A percentile compares a stretch with the other conserved stretches of the same genome.
phyloP scores from a whole-genome alignment of 1,140 invertebrate species.

The Sycophaga agraensis region DNA sequence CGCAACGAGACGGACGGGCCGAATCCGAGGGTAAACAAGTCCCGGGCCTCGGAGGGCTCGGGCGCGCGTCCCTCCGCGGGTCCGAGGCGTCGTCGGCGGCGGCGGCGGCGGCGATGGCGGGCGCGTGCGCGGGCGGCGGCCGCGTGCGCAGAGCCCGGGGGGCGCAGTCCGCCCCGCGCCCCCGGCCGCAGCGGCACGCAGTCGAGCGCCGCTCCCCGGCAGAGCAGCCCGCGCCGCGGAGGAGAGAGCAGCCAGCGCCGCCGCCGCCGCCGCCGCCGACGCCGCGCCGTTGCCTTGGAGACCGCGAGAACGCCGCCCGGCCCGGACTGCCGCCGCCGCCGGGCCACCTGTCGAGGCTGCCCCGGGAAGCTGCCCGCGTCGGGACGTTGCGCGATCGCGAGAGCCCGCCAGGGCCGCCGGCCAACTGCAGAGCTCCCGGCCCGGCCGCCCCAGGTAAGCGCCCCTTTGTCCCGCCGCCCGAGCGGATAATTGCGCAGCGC shows the following conservation, averaged over 20 bases:
- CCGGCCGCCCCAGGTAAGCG: too few species aligned
- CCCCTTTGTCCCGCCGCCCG: too few species aligned
- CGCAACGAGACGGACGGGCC: too few species aligned
- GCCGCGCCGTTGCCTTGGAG: too few species aligned
- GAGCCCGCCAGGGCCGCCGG: not conserved
- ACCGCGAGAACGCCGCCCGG: too few species aligned
- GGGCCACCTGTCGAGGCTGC: not conserved
- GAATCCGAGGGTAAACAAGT: too few species aligned
- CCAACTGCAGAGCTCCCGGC: not conserved
- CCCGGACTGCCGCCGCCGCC: conserved; percentile 1
- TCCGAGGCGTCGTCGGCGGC: too few species aligned
- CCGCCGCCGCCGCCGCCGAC: too few species aligned
- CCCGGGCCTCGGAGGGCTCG: conserved; percentile 6
- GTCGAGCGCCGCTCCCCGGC: conserved; percentile 19
- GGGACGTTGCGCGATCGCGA: not conserved
- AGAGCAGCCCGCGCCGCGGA: too few species aligned
- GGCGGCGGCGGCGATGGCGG: too few species aligned
- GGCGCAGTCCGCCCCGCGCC: conserved; percentile 39
- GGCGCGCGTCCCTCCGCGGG: not conserved
- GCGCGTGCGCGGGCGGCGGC: not conserved
- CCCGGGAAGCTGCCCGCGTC: not conserved
- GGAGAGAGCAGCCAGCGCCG: too few species aligned
- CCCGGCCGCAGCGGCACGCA: conserved; percentile 28
- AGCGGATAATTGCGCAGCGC: too few species aligned
- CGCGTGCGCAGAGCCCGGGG: conserved; percentile 24